Evolutionary conservation across 2,113 vertebrate genomes (phyloP).

Genomic region (Trinectes maculatus): DNA sequence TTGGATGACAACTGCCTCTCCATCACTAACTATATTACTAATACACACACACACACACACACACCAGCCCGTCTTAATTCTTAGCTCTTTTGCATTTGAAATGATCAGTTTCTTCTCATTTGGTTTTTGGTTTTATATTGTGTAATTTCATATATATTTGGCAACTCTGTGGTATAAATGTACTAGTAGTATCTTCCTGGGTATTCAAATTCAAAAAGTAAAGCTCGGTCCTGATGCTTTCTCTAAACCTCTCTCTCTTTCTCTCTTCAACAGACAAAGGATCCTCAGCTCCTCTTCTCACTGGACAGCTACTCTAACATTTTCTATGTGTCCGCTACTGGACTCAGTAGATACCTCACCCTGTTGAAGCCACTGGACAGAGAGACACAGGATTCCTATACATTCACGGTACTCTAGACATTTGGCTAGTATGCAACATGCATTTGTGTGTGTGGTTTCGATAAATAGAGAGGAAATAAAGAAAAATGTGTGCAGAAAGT

Average conservation of each 20-base stretch:
- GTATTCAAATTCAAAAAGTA: neutral
- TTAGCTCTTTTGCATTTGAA: no score
- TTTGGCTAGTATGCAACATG: neutral
- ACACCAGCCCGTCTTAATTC: neutral
- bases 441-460: neutral
- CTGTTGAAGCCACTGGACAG: conserved; percentile 92
- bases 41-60: conserved; percentile 16
- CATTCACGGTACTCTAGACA: conserved; percentile 85
- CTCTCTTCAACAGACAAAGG: conserved; percentile 85
- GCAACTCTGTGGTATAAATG: neutral
- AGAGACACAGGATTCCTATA: conserved; percentile 90
- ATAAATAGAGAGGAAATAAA: neutral
- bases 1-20: conserved; percentile 64
- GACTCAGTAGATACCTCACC: conserved; percentile 91
- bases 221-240: neutral
- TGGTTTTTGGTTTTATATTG: neutral
- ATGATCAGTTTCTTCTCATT: neutral
- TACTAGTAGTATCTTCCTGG: neutral
- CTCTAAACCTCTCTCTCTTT: conserved; percentile 2
- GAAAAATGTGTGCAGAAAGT: no score
- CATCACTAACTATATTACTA: conserved; percentile 40
- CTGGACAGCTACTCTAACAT: conserved; percentile 86
- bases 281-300: conserved; percentile 90
- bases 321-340: conserved; percentile 87
- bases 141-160: neutral